Evolutionary conservation across 2,888 invertebrate genomes (phyloP).

Genomic region (Drosophila subsilvestris): DNA sequence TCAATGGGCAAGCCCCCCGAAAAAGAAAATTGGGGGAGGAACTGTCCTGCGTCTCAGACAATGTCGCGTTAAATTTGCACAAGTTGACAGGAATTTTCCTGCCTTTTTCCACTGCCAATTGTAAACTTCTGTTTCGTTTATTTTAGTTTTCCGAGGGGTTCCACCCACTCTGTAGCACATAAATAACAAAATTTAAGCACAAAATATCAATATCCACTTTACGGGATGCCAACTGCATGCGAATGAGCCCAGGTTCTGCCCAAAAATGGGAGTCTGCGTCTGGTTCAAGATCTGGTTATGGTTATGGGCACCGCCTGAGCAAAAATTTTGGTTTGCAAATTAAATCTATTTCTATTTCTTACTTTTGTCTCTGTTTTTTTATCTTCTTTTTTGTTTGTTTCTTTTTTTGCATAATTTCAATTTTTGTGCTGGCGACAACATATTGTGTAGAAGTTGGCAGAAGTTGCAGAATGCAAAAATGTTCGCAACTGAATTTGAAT

Average conservation of each 20-base stretch:
- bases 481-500: conserved; percentile 18
- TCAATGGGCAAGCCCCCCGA: conserved; percentile 57
- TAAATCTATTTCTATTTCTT: conserved; percentile 74
- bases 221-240: conserved; percentile 82
- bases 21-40: conserved; percentile 13
- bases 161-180: conserved; percentile 71
- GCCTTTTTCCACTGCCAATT: conserved; percentile 59
- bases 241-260: conserved; percentile 61
- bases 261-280: conserved; percentile 19
- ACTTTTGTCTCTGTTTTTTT: conserved; percentile 67
- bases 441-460: conserved; percentile 42
- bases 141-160: conserved; percentile 36
- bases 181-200: conserved; percentile 84
- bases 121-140: conserved; percentile 65
- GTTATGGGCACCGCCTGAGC: conserved; percentile 43
- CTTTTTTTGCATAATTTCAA: conserved; percentile 46
- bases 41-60: conserved; percentile 55
- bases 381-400: conserved; percentile 37
- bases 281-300: conserved; percentile 29
- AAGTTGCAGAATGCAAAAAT: conserved; percentile 34
- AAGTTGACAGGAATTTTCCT: conserved; percentile 68
- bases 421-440: conserved; percentile 42
- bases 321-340: conserved; percentile 64
- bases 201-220: conserved; percentile 85
- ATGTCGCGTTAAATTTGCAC: conserved; percentile 81